A percentile compares a stretch with the other conserved stretches of the same genome.
Evolutionary conservation across 2,888 invertebrate genomes (phyloP).

Genomic region (Pristionchus japonicus): DNA sequence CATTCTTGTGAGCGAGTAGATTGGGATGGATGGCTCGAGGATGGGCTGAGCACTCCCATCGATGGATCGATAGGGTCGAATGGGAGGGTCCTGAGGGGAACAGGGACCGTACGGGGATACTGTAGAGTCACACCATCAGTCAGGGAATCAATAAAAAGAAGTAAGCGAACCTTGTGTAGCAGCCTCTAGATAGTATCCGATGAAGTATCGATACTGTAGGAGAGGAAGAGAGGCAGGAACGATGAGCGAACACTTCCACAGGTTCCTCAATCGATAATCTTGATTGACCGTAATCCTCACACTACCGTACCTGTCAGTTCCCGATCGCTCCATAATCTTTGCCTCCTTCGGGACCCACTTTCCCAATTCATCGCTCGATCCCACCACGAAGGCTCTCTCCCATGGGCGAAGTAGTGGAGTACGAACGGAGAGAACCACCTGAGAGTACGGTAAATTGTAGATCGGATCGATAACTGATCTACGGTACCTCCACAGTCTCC

Average conservation of each 20-base stretch:
- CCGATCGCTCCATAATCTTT: conserved; percentile 22
- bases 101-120: not conserved
- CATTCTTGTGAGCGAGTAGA: conserved; percentile 42
- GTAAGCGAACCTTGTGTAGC: not conserved
- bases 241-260: not conserved
- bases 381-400: conserved; percentile 60
- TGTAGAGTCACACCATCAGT: not conserved
- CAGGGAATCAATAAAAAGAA: not conserved
- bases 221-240: not conserved
- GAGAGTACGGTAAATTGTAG: not conserved
- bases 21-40: conserved; percentile 46
- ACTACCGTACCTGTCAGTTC: conserved; percentile 37
- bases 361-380: conserved; percentile 56
- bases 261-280: not conserved
- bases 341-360: conserved; percentile 58
- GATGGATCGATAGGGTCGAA: conserved; percentile 2
- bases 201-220: conserved; percentile 46
- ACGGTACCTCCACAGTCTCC: conserved; percentile 32
- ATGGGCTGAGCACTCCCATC: conserved; percentile 44
- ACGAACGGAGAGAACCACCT: conserved; percentile 50
- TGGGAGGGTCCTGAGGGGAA: conserved; percentile 6
- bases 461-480: not conserved
- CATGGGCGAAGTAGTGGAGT: conserved; percentile 56
- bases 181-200: conserved; percentile 40
- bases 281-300: not conserved